Conservation (phyloP, 2,888 invertebrate genomes). For the Theodoxus fluviatilis region DNA sequence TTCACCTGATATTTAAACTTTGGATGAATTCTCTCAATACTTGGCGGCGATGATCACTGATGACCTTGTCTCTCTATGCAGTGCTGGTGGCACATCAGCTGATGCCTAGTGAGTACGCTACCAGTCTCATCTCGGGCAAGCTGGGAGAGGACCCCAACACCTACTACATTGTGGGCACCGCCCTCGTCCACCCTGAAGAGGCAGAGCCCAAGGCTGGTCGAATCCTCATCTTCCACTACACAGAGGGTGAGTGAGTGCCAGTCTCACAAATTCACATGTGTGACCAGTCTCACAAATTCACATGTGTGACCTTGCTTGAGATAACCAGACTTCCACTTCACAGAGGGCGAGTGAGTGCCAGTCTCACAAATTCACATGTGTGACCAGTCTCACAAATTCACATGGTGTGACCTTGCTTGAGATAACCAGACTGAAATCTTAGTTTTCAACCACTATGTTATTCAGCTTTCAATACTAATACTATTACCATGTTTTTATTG, state of each 20-base stretch:
- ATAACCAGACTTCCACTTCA: conserved; percentile 84
- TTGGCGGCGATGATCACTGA: background rate
- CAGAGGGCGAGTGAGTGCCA: conserved; percentile 71
- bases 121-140: conserved; percentile 87
- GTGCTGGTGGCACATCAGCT: conserved; percentile 94
- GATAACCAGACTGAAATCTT: too few relatives aligned
- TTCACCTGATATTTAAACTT: too few relatives aligned
- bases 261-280: too few relatives aligned
- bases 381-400: too few relatives aligned
- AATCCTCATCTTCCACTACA: conserved; percentile 85
- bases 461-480: too few relatives aligned
- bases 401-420: too few relatives aligned
- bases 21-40: too few relatives aligned
- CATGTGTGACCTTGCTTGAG: too few relatives aligned
- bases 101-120: conserved; percentile 86
- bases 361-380: too few relatives aligned
- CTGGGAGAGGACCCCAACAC: conserved; percentile 89
- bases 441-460: too few relatives aligned
- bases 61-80: conserved; percentile 62
- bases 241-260: conserved; percentile 71
- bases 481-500: too few relatives aligned
- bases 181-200: conserved; percentile 92
- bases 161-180: conserved; percentile 91
- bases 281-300: too few relatives aligned
- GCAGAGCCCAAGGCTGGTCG: conserved; percentile 93